phyloP scores from a whole-genome alignment of 2,113 vertebrate genomes.

The Anser brachyrhynchus region DNA sequence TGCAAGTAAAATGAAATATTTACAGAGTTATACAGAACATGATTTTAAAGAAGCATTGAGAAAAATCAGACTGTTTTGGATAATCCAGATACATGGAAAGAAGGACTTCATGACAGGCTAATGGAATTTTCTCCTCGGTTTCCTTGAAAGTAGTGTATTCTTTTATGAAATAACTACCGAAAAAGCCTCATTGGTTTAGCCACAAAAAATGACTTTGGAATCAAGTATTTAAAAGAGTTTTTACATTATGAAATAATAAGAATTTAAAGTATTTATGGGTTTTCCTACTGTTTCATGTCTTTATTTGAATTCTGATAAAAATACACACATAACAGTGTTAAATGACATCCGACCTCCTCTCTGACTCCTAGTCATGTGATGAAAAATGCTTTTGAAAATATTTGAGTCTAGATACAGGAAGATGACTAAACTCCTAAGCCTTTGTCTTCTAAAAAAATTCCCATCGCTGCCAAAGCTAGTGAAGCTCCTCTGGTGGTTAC shows the following conservation, averaged over 20 bases:
- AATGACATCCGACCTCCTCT: conserved; percentile 46
- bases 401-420: conserved; percentile 63
- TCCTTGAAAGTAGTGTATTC: not conserved
- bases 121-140: not conserved
- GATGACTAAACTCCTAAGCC: conserved; percentile 58
- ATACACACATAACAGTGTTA: not conserved
- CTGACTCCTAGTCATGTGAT: conserved; percentile 31
- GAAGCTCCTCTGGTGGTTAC: conserved; percentile 5
- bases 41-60: not conserved
- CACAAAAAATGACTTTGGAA: not conserved
- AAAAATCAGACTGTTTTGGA: not conserved
- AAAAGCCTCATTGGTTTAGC: not conserved
- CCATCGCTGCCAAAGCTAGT: not conserved
- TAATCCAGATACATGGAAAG: not conserved
- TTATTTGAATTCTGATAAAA: conserved; percentile 45
- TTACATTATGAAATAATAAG: conserved; percentile 29
- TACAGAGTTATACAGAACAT: not conserved
- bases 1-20: not conserved
- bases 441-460: conserved; percentile 53
- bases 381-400: conserved; percentile 57
- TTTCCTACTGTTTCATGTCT: conserved; percentile 24
- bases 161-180: not conserved
- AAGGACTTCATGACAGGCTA: not conserved
- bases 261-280: conserved; percentile 26
- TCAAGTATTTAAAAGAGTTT: conserved; percentile 3